Evolutionary conservation across 1,140 invertebrate species (phyloP), one percentile per base, ranked within the genome.

Genomic region (Whitmania pigra): DNA sequence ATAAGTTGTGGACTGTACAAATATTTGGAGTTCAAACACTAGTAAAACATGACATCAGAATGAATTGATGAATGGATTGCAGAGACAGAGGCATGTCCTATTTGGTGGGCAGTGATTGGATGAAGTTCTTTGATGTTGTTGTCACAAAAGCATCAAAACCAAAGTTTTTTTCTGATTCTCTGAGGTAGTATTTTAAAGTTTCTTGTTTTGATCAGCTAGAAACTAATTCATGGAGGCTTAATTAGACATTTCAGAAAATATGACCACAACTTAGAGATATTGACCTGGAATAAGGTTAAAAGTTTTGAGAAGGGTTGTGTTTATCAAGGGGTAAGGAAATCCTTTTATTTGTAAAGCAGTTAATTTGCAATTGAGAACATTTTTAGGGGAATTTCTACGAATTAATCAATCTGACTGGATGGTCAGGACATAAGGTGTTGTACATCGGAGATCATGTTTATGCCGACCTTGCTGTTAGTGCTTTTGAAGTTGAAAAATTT

Each of bases 371-470:
- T 49, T 4, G 43, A 49, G 43, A 49, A 1, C 43, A 15, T 54
- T 78, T 81, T 54, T 78, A 94, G 90, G 94, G 94, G 9, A 97
- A 93, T 40, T 88, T 96, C 13, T 89, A 89, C 78, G 89, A 94
- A 78, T 83, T 98, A 49, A 90, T 93, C 80, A 88, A 93, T 63
- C 86, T 95, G 78, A 97, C 93, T 7, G 91, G 90, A 0, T 97
- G 94, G 93, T 85, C 87, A 71, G 93, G 92, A 0, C 89, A 91
- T 76, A 89, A 92, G 76, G 93, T 97, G 17, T 81, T 97, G 11
- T 97, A 97, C 82, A 97, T 97, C 84, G 95, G 94, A 0, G 94
- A 97, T 84, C 94, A 97, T 85, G 93, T 95, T 0, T 97, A 97
- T 83, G 94, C 89, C 79, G 95, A 98, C 84, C 85, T 98, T 71